These are phyloP conservation scores for Columba janthina DNA, from an alignment of 2,113 vertebrate genomes.

Conservation along the genomic window DNA sequence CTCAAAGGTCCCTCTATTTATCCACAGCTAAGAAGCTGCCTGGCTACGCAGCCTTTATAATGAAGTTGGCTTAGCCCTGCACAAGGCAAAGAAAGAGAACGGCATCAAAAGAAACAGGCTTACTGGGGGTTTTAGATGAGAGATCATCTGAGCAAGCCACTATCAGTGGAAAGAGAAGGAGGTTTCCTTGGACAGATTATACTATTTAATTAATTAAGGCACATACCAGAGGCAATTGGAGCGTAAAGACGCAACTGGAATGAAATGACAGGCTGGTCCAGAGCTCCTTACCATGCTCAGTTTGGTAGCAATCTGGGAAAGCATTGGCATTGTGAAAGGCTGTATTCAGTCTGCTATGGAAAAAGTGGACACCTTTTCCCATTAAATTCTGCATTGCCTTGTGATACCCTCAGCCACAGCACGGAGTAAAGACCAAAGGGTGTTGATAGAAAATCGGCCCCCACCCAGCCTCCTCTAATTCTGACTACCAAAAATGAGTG, in stretches of 20 bases:
- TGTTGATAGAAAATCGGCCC: rapidly evolving
- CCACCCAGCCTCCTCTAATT: background rate
- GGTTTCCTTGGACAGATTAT: background rate
- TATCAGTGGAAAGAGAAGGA: background rate
- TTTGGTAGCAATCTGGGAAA: background rate
- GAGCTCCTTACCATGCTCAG: background rate
- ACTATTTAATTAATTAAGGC: background rate
- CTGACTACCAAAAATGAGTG: rapidly evolving
- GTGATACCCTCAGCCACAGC: rapidly evolving
- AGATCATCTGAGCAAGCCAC: background rate
- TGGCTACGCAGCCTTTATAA: rapidly evolving
- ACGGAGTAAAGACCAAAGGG: background rate
- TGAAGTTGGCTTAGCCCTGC: background rate
- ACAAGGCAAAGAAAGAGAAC: background rate
- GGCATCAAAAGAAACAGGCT: background rate
- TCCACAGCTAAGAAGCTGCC: background rate
- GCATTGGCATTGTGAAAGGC: background rate
- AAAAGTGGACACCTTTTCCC: background rate
- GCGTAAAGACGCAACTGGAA: background rate
- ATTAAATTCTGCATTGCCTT: background rate
- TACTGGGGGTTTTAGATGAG: background rate
- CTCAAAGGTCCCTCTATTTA: background rate
- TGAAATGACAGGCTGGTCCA: background rate
- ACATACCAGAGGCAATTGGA: background rate
- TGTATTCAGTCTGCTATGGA: rapidly evolving